Percentiles rank a stretch among this genome's conserved stretches.
These are phyloP conservation scores for Aphidoletes aphidimyza DNA, from an alignment of 2,888 invertebrate genomes.

Conservation along the genomic window DNA sequence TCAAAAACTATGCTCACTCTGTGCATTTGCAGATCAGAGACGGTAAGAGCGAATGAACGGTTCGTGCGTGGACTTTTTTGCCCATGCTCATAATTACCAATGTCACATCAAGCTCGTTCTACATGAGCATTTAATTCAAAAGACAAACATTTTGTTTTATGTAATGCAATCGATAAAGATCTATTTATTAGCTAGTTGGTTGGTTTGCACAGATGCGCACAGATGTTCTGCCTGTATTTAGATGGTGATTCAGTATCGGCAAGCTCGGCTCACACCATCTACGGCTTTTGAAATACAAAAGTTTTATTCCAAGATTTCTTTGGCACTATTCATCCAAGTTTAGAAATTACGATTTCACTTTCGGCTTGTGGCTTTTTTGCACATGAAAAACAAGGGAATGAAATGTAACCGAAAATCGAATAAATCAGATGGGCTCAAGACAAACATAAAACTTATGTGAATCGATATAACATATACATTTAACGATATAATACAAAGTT, in stretches of 20 bases:
- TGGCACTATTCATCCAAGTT: too few relatives aligned
- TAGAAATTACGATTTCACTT: slow-evolving; percentile 12
- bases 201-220: background rate
- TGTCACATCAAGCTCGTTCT: slow-evolving; percentile 10
- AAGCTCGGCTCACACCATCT: too few relatives aligned
- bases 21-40: background rate
- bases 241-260: background rate
- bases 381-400: background rate
- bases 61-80: background rate
- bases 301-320: too few relatives aligned
- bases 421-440: background rate
- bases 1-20: background rate
- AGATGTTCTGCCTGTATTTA: background rate
- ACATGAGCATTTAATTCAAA: background rate
- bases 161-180: slow-evolving; percentile 37
- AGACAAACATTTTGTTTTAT: background rate
- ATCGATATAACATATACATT: too few relatives aligned
- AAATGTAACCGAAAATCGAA: background rate
- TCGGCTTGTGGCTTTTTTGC: background rate
- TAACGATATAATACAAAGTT: too few relatives aligned
- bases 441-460: background rate
- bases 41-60: too few relatives aligned
- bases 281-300: too few relatives aligned
- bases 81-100: slow-evolving; percentile 12
- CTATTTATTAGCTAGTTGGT: background rate